Conservation (phyloP, 2,797 vertebrate genomes). For the Pelochelys cantorii region DNA sequence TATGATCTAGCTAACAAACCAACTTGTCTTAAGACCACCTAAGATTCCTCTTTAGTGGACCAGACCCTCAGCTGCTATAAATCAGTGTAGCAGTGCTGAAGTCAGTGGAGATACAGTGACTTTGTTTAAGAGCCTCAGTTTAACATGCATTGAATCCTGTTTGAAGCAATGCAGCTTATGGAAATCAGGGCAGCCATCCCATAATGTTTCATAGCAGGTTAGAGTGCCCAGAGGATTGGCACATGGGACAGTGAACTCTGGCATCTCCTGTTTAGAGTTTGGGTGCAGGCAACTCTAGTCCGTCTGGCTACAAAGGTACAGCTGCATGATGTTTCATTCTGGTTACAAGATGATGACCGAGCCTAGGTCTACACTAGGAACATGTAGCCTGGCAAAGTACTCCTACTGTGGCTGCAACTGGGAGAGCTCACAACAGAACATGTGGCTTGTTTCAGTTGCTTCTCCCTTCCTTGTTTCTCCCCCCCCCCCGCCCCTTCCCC, state of each 20-base stretch:
- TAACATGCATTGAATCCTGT: neutral
- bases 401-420: neutral
- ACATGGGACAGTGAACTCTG: neutral
- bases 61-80: neutral
- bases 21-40: neutral
- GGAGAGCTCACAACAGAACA: neutral
- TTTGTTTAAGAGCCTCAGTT: rapidly evolving
- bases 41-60: neutral
- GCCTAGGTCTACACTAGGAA: rapidly evolving
- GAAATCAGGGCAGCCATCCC: neutral
- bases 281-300: neutral
- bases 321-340: neutral
- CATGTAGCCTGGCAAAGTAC: neutral
- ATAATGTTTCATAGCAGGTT: neutral
- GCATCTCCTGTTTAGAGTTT: neutral
- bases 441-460: neutral
- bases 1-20: neutral
- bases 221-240: neutral
- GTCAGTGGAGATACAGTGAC: neutral
- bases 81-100: neutral
- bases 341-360: neutral
- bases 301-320: neutral
- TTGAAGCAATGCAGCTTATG: neutral
- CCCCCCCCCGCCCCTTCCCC: too few relatives aligned
- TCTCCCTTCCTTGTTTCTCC: neutral